Percentiles rank a stretch among this genome's conserved stretches.
Conservation (phyloP, 2,797 vertebrate genomes). For the Scarus forsteni region DNA sequence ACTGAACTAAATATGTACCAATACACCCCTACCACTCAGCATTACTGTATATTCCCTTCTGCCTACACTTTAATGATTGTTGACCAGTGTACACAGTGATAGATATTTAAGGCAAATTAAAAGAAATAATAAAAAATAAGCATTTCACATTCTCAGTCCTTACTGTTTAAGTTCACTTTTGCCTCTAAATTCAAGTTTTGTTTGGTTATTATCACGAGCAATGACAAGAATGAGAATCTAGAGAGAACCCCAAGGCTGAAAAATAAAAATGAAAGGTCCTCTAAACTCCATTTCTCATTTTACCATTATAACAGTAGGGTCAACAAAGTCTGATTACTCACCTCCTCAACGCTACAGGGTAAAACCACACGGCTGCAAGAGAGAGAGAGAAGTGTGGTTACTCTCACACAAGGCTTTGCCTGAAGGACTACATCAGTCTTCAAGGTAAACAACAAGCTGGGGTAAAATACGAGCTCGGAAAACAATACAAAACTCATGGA, state of each 20-base stretch:
- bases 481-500: neutral
- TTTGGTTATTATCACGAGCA: neutral
- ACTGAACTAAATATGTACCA: too few species aligned
- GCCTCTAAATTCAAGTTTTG: neutral
- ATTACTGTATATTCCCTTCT: too few species aligned
- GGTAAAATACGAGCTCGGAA: neutral
- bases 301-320: neutral
- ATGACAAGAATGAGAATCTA: neutral
- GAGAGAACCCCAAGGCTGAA: neutral
- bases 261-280: neutral
- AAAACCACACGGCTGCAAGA: slow-evolving; percentile 93
- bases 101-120: too few species aligned
- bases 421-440: neutral
- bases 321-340: slow-evolving; percentile 69
- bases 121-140: too few species aligned
- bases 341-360: slow-evolving; percentile 96
- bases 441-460: neutral
- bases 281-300: neutral
- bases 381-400: slow-evolving; percentile 37
- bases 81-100: too few species aligned
- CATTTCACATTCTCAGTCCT: neutral
- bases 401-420: neutral
- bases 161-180: too few species aligned
- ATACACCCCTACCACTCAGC: too few species aligned
- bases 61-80: too few species aligned